Conservation (phyloP, 2,113 vertebrate species). For the Plecotus auritus region DNA sequence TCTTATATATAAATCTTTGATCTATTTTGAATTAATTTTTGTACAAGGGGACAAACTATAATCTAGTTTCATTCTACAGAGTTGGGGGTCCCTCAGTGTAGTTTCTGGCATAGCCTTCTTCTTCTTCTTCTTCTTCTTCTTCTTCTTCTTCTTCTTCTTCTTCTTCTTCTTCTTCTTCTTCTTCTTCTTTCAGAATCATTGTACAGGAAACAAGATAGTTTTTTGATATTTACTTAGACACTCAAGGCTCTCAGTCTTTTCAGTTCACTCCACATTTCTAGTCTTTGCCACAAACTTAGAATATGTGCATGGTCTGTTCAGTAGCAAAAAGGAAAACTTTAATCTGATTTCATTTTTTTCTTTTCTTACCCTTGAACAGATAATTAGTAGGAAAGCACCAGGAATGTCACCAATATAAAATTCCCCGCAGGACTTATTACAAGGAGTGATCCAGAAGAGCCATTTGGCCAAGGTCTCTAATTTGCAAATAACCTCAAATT, state of each 20-base stretch:
- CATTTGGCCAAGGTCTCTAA: not conserved
- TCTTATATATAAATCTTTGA: not conserved
- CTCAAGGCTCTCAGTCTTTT: not conserved
- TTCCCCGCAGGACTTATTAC: not conserved
- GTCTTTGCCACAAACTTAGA: not conserved
- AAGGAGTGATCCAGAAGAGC: not conserved
- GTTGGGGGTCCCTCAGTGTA: not conserved
- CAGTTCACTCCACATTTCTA: not conserved
- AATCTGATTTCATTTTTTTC: slow-evolving; percentile 30
- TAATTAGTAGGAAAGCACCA: not conserved
- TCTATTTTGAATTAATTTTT: not conserved
- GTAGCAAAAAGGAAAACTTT: not conserved
- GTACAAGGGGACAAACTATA: not conserved
- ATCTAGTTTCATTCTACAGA: not conserved
- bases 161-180: not conserved
- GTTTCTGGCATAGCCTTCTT: not conserved
- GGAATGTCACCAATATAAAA: not conserved
- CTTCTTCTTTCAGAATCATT: not conserved
- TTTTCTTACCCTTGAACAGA: not conserved
- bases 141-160: too few relatives aligned
- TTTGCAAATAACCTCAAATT: not conserved
- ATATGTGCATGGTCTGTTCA: not conserved
- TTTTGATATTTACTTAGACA: not conserved
- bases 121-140: too few relatives aligned
- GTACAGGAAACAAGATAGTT: not conserved